Conservation (phyloP, 2,797 vertebrate species). For the Bryconaethiops microstoma region DNA sequence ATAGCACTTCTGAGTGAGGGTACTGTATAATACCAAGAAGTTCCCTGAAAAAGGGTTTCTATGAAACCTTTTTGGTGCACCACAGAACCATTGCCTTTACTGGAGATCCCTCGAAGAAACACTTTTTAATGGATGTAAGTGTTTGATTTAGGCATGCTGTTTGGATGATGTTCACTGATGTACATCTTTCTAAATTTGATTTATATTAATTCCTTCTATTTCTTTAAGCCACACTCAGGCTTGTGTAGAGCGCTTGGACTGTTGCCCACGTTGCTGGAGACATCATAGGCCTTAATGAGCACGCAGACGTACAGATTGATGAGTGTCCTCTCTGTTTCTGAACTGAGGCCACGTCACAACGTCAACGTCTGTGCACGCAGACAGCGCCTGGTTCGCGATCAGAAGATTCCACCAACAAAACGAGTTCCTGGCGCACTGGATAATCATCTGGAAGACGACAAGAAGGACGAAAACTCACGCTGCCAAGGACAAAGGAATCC, state of each 20-base stretch:
- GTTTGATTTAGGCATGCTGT: background rate
- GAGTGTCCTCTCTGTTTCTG: slow-evolving; percentile 13
- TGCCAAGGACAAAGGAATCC: background rate
- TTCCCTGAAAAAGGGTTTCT: too few relatives aligned
- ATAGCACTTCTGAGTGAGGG: too few relatives aligned
- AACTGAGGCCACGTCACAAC: background rate
- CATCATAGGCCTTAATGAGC: slow-evolving; percentile 40
- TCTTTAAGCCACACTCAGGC: slow-evolving; percentile 12
- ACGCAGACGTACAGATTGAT: slow-evolving; percentile 9
- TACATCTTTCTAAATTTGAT: too few relatives aligned
- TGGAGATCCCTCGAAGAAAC: too few relatives aligned
- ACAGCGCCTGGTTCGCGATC: background rate
- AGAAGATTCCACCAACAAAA: background rate
- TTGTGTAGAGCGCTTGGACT: slow-evolving; percentile 29
- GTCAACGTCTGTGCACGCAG: slow-evolving; percentile 4
- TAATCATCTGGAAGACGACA: background rate
- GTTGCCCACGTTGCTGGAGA: slow-evolving; percentile 15
- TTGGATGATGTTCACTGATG: background rate
- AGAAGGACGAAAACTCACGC: background rate
- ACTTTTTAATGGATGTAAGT: too few relatives aligned
- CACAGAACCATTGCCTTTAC: too few relatives aligned
- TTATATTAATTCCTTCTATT: background rate
- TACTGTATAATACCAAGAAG: too few relatives aligned
- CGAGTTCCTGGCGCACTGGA: background rate
- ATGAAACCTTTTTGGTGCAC: too few relatives aligned